A percentile compares a stretch with the other conserved stretches of the same genome.
phyloP scores from a whole-genome alignment of 2,113 vertebrate species.

The Mustela lutreola region DNA sequence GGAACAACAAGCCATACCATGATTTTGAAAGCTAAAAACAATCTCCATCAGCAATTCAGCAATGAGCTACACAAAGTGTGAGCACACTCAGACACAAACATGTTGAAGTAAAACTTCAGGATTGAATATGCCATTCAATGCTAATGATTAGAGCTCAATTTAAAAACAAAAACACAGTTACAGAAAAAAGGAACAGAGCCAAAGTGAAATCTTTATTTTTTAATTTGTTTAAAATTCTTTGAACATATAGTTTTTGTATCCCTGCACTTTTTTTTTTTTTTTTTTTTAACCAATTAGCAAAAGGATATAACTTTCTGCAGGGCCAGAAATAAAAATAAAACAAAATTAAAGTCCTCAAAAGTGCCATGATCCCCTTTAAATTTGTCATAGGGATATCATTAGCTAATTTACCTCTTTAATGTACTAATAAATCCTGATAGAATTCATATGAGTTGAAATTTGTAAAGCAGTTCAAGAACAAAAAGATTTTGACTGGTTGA shows the following conservation, averaged over 20 bases:
- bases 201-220: neutral
- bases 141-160: neutral
- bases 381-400: neutral
- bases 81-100: neutral
- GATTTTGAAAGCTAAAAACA: neutral
- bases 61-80: neutral
- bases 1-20: neutral
- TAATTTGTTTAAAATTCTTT: slow-evolving; percentile 7
- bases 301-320: neutral
- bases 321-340: neutral
- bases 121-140: neutral
- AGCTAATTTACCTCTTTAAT: neutral
- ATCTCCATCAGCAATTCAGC: neutral
- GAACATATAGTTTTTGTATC: neutral
- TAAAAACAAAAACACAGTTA: neutral
- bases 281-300: neutral
- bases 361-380: neutral
- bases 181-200: neutral
- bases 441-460: slow-evolving; percentile 15
- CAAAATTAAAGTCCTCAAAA: neutral
- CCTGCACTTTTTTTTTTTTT: neutral
- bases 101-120: neutral
- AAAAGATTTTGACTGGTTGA: neutral
- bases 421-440: neutral
- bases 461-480: slow-evolving; percentile 13